Evolutionary conservation across 2,797 vertebrate genomes (phyloP), one percentile per base, ranked within the genome.

Genomic region (Rhinophrynus dorsalis): DNA sequence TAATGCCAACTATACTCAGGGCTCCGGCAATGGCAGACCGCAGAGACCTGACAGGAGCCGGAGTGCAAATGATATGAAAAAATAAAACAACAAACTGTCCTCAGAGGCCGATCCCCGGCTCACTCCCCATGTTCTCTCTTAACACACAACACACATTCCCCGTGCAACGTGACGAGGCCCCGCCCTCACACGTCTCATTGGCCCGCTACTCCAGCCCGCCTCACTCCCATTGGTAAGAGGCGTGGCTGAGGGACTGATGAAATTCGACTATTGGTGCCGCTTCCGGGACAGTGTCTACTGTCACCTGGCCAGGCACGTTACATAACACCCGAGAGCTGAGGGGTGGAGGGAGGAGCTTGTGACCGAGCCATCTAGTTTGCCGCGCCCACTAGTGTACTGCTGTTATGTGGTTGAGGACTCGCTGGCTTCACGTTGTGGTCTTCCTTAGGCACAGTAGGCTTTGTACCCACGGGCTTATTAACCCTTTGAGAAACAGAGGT

Each of bases 131-230:
- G 7, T 62, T 71, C 35, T 40, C 56, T 52, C 48, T n/a, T n/a
- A n/a, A 12, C 64, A 71, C 68, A 72, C 68, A 72, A 65, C 68
- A 65, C 68, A 65, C 68, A 72, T 65, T 72, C 68, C 54, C 54
- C 6, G 32, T 65, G 52, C 68, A 72, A 72, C 68, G 68, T 72
- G 68, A 72, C 60, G 2, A 4, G 15, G 8, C 52, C 18, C 17
- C 60, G 44, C 68, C 68, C 50, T 0, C 12, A 6, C 1, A 2
- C n/a, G 0, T 10, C 29, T 27, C 10, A 70, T 70, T 55, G 67
- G 67, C 12, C 12, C 7, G 11, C 6, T 35, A 3, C 17, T 4
- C 15, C 2, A 2, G 29, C 37, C n/a, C 23, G 5, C 23, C 15
- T 21, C 51, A 10, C 2, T 7, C 24, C 11, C 27, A 40, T 40